Conservation (phyloP, 2,888 invertebrate genomes). For the Cataglyphis altisquamis region DNA sequence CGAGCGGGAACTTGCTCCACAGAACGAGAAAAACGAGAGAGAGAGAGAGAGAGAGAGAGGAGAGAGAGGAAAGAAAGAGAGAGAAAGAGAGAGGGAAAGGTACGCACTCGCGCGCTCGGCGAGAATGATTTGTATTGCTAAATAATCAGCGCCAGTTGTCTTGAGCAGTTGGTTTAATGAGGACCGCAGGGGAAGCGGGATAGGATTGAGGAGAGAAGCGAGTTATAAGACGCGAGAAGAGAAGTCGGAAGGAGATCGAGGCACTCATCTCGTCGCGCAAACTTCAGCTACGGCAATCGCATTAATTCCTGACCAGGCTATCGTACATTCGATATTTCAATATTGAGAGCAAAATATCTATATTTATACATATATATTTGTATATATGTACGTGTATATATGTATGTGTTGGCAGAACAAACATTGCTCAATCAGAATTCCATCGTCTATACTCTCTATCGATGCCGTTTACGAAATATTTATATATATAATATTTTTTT, state of each 20-base stretch:
- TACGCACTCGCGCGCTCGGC: conserved; percentile 67
- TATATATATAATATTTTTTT: not conserved
- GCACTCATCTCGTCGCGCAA: conserved; percentile 54
- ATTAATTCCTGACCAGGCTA: conserved; percentile 59
- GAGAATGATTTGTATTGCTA: conserved; percentile 84
- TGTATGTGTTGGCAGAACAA: not conserved
- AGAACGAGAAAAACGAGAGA: conserved; percentile 36
- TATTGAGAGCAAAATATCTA: conserved; percentile 54
- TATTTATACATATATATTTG: too few relatives aligned
- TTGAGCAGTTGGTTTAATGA: conserved; percentile 82
- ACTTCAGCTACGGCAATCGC: conserved; percentile 68
- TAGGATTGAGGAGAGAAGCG: conserved; percentile 60
- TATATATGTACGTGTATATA: not conserved
- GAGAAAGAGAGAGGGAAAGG: conserved; percentile 43
- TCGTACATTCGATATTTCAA: conserved; percentile 59
- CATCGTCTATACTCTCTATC: not conserved
- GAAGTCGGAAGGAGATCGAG: conserved; percentile 24
- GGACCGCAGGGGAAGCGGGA: conserved; percentile 67
- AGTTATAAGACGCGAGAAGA: conserved; percentile 70
- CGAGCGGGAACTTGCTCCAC: conserved; percentile 79
- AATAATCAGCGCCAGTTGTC: conserved; percentile 84
- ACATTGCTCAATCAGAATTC: conserved; percentile 47
- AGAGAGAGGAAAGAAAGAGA: conserved; percentile 1
- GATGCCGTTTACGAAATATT: conserved; percentile 25
- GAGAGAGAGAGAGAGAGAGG: conserved; percentile 32